Evolutionary conservation across 2,797 vertebrate genomes (phyloP).

Genomic region (Enteromius thamalakanensis): DNA sequence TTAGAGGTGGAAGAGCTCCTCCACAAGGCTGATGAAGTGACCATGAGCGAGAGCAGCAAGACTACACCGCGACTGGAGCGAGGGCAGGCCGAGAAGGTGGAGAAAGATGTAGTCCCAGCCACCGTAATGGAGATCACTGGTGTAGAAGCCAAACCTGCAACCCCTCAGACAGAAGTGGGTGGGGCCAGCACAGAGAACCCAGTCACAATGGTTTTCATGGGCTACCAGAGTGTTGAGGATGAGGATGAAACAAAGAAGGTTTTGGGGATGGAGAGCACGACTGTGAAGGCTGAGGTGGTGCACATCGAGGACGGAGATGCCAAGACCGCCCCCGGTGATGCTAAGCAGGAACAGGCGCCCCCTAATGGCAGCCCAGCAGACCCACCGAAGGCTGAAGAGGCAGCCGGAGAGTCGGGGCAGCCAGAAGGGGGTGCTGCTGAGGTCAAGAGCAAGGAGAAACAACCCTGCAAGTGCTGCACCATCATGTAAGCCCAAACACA

Average conservation of each 20-base stretch:
- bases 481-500: constrained; percentile 78
- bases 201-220: constrained; percentile 97
- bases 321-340: constrained; percentile 61
- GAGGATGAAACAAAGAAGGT: constrained; percentile 89
- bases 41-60: constrained; percentile 70
- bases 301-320: constrained; percentile 81
- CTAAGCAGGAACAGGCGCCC: constrained; percentile 61
- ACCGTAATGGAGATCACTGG: constrained; percentile 80
- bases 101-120: constrained; percentile 73
- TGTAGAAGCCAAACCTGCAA: constrained; percentile 71
- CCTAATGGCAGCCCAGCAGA: constrained; percentile 78
- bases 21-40: constrained; percentile 88
- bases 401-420: constrained; percentile 57
- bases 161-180: constrained; percentile 54
- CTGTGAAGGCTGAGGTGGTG: constrained; percentile 91
- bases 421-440: constrained; percentile 73
- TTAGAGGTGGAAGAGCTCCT: constrained; percentile 92
- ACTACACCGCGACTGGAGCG: constrained; percentile 21
- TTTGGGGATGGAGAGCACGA: constrained; percentile 88
- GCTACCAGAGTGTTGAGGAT: constrained; percentile 93
- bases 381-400: constrained; percentile 65
- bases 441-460: constrained; percentile 81
- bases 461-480: constrained; percentile 86
- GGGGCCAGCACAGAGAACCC: constrained; percentile 84
- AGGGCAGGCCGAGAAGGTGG: constrained; percentile 55